Conservation (phyloP, 2,797 vertebrate genomes). For the Pygocentrus nattereri region DNA sequence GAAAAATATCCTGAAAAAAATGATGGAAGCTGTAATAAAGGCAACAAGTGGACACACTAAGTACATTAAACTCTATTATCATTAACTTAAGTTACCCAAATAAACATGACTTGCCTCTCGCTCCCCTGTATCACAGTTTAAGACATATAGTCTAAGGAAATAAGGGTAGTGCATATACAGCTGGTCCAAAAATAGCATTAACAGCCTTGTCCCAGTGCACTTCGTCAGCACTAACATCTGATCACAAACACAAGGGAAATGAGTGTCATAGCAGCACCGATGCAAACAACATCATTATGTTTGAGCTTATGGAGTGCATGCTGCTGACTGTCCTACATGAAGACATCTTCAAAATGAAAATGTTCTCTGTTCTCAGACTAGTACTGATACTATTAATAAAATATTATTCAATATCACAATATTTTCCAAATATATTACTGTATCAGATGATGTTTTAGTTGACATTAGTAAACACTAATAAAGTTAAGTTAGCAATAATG, state of each 20-base stretch:
- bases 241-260: slow-evolving; percentile 36
- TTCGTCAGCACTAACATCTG: slow-evolving; percentile 38
- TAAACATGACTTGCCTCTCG: not conserved
- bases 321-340: not conserved
- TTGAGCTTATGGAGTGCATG: not conserved
- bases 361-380: too few relatives aligned
- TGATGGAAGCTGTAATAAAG: too few relatives aligned
- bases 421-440: too few relatives aligned
- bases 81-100: not conserved
- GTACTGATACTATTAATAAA: too few relatives aligned
- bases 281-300: slow-evolving; percentile 38
- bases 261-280: slow-evolving; percentile 39
- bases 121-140: not conserved
- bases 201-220: slow-evolving; percentile 12
- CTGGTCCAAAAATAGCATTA: slow-evolving; percentile 46
- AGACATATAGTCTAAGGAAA: not conserved
- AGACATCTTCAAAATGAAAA: not conserved
- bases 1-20: too few relatives aligned
- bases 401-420: too few relatives aligned
- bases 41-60: too few relatives aligned
- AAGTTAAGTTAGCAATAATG: not conserved
- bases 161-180: not conserved
- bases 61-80: too few relatives aligned
- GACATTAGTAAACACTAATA: not conserved
- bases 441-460: too few relatives aligned